Conservation (phyloP, 2,113 vertebrate genomes). For the Indri indri region DNA sequence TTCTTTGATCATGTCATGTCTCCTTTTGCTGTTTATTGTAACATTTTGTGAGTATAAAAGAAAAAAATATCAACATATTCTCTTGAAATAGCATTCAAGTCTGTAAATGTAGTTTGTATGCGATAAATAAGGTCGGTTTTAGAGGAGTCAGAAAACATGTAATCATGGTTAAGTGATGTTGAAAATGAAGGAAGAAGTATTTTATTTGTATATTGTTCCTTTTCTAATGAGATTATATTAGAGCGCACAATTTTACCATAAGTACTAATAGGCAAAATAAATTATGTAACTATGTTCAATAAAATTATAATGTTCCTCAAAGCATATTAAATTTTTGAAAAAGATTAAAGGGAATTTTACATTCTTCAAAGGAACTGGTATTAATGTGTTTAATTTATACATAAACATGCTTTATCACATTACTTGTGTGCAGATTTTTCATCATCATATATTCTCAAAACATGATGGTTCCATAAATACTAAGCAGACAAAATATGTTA, state of each 20-base stretch:
- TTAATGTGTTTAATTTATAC: neutral
- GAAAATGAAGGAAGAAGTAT: neutral
- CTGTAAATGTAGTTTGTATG: neutral
- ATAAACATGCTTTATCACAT: neutral
- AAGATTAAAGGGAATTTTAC: neutral
- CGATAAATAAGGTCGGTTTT: neutral
- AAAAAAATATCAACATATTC: neutral
- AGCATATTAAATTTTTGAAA: slow-evolving; percentile 39
- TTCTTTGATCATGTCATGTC: neutral
- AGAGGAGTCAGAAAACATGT: neutral
- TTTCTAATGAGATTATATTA: neutral
- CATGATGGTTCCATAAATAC: neutral
- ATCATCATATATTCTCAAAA: neutral
- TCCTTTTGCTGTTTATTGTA: neutral
- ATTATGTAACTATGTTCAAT: neutral
- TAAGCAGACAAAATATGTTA: neutral
- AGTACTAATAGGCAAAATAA: neutral
- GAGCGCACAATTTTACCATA: neutral
- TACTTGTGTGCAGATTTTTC: neutral
- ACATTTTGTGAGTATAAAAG: neutral
- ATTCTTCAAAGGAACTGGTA: neutral
- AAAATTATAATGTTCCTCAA: neutral
- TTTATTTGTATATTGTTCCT: neutral
- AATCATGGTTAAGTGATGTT: neutral
- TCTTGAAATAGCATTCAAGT: neutral